Evolutionary conservation across 92 coral and sea anemone genomes (phyloP).

Genomic region (Actinostola sp.): DNA sequence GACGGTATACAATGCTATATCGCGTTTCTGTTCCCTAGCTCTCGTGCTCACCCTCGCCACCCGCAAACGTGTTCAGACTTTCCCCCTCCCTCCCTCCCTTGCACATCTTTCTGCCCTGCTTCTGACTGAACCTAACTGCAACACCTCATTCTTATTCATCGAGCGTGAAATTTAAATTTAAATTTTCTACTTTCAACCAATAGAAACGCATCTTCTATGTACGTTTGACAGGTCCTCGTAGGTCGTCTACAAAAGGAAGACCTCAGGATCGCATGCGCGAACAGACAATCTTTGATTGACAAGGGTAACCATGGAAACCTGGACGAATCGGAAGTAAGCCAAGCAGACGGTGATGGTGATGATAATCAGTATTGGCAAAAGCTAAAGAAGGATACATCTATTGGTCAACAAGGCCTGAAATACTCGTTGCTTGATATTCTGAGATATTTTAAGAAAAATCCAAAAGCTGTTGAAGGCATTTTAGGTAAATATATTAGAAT

Average conservation of each 20-base stretch:
- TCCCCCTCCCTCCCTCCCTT: too few species aligned
- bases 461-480: slow-evolving; percentile 76
- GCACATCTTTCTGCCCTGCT: too few species aligned
- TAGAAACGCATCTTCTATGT: neutral
- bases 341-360: slow-evolving; percentile 21
- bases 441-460: slow-evolving; percentile 76
- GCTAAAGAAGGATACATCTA: slow-evolving; percentile 41
- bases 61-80: too few species aligned
- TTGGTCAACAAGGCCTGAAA: slow-evolving; percentile 49
- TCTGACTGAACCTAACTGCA: too few species aligned
- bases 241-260: slow-evolving; percentile 27
- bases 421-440: slow-evolving; percentile 72
- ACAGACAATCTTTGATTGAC: slow-evolving; percentile 11
- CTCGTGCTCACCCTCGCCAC: too few species aligned
- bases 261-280: slow-evolving; percentile 8
- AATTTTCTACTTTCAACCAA: too few species aligned
- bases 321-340: neutral
- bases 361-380: slow-evolving; percentile 28
- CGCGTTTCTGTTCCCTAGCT: too few species aligned
- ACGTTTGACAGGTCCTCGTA: neutral
- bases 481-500: slow-evolving; percentile 73
- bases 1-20: too few species aligned
- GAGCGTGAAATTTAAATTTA: too few species aligned
- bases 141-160: too few species aligned
- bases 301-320: slow-evolving; percentile 8